These are phyloP conservation scores for Danaus plexippus DNA, from an alignment of 1,140 invertebrate species.

Conservation along the genomic window DNA sequence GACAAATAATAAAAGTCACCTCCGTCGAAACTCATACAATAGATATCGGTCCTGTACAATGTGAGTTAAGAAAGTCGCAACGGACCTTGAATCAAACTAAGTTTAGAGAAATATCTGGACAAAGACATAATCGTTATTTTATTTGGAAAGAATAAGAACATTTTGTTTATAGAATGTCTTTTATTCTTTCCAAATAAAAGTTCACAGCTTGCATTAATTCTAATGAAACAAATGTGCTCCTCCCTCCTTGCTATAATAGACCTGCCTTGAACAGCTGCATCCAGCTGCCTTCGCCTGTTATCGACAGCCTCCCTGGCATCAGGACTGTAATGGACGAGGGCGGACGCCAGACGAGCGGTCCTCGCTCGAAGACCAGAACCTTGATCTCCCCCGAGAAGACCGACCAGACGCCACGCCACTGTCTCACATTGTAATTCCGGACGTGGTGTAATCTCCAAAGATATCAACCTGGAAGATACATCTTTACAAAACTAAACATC, in stretches of 20 bases:
- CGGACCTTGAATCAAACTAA: no score
- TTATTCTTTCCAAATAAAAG: no score
- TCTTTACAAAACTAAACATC: no score
- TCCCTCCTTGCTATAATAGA: no score
- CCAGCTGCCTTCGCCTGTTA: conserved; percentile 79
- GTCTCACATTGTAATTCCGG: conserved; percentile 81
- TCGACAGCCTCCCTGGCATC: conserved; percentile 73
- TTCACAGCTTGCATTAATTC: no score
- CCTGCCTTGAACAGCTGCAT: conserved; percentile 84
- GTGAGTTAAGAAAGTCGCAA: no score
- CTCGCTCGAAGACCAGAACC: conserved; percentile 74
- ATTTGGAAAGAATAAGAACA: no score
- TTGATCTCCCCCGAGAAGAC: conserved; percentile 81
- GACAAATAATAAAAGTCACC: not conserved
- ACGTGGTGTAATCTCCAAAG: conserved; percentile 72
- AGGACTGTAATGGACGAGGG: conserved; percentile 73
- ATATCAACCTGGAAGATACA: conserved; percentile 63
- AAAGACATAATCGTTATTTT: no score
- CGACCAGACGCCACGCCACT: conserved; percentile 85
- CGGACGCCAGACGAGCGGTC: conserved; percentile 69
- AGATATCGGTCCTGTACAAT: no score
- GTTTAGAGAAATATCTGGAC: no score
- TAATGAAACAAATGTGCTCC: not conserved
- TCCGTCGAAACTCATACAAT: no score
- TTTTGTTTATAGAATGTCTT: no score